phyloP scores from a whole-genome alignment of 2,113 vertebrate genomes.

The Cyprinodon tularosa region DNA sequence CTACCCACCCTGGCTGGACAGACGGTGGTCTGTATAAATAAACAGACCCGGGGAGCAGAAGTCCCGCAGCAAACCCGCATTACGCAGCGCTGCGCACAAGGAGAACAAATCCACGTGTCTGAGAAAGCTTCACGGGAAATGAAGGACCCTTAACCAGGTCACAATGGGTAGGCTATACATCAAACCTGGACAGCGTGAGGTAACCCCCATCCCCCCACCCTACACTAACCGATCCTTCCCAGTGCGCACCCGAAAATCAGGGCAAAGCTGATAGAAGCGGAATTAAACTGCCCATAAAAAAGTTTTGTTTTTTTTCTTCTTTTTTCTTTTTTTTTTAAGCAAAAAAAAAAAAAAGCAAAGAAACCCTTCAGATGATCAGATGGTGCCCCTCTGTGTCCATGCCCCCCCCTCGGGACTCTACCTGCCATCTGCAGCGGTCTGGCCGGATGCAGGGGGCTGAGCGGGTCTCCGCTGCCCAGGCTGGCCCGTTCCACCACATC shows the following conservation, averaged over 20 bases:
- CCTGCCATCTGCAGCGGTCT: constrained; percentile 98
- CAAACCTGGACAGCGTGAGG: neutral
- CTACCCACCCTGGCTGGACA: neutral
- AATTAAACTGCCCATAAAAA: too few species aligned
- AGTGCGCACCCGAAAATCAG: too few species aligned
- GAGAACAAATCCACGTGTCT: neutral
- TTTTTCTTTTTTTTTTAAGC: neutral
- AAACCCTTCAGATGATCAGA: neutral
- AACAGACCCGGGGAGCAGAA: neutral
- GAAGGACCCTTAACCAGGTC: neutral
- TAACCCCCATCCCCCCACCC: neutral
- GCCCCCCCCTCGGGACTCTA: constrained; percentile 65
- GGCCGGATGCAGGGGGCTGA: constrained; percentile 92
- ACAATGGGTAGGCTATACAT: neutral
- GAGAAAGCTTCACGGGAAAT: neutral
- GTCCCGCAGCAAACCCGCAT: neutral
- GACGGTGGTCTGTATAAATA: too few species aligned
- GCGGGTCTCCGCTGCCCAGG: constrained; percentile 88
- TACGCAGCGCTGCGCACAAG: neutral
- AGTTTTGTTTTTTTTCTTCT: neutral
- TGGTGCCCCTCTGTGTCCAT: neutral
- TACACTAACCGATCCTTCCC: too few species aligned
- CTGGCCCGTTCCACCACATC: constrained; percentile 95
- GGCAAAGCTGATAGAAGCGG: too few species aligned
- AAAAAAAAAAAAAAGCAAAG: neutral